Evolutionary conservation across 2,797 vertebrate genomes (phyloP), one percentile per base, ranked within the genome.

Genomic region (Iguana delicatissima): DNA sequence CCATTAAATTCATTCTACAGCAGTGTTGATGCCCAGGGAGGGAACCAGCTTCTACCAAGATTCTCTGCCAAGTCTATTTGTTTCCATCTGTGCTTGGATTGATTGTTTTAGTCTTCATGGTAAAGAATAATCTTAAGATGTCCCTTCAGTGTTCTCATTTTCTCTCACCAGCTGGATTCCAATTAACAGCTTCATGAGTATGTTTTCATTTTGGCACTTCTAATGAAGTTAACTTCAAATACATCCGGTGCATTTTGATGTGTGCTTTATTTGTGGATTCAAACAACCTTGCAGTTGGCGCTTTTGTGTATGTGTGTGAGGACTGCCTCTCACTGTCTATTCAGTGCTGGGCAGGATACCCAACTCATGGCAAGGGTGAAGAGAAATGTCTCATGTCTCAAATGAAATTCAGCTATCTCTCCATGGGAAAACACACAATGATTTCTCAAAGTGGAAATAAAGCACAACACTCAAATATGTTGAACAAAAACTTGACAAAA

Each of bases 81-180:
- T 72, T 55, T 90, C 89, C 89, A 90, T 90, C 89, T 87, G 89
- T 87, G 85, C 80, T 22, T 73, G 73, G 85, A 90, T 16, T 55
- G 85, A 90, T 87, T 77, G 80, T 67, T 87, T 72, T 57, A 83
- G 50, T 87, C 72, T 87, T 87, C 80, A 82, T 55, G n/a, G 57
- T 83, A 87, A 83, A 76, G n/a, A 16, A 67, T 52, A 46, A 42
- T 90, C 85, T 90, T 90, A 87, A 90, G 85, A 90, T 57, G 80
- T 90, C 85, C 89, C 80, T 83, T 59, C 87, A 55, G 80, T 77
- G 18, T 73, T 90, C 73, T 83, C 80, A 83, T 90, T 84, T 90
- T 87, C 85, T 87, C 89, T 90, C 80, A 87, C 89, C 89, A 90
- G 89, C 89, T 90, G 89, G 85, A 87, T 83, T 87, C 85, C 80